A percentile compares a stretch with the other conserved stretches of the same genome.
Conservation (phyloP, 1,140 invertebrate species). For the Ips nitidus region DNA sequence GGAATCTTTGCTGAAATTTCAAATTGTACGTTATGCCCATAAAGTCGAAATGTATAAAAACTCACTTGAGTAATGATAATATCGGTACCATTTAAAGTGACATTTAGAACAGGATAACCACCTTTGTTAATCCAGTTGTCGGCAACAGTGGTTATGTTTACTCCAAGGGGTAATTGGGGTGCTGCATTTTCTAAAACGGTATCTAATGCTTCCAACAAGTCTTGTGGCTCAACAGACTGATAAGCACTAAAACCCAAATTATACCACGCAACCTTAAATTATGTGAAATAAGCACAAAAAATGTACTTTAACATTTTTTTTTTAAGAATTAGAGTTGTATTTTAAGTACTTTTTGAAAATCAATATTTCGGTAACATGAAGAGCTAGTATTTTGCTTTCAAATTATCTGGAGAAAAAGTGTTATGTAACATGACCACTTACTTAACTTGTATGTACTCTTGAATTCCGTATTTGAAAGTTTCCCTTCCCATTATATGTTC, state of each 20-base stretch:
- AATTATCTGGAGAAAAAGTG: neutral
- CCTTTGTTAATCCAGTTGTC: constrained; percentile 18
- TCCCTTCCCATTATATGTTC: constrained; percentile 65
- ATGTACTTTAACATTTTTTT: no score
- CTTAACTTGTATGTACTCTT: constrained; percentile 56
- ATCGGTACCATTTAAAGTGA: neutral
- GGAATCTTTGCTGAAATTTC: constrained; percentile 14
- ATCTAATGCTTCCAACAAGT: constrained; percentile 16
- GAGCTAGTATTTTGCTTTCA: neutral
- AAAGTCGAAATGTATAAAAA: neutral
- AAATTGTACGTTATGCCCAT: neutral
- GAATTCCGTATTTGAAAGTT: constrained; percentile 63
- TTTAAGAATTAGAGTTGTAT: no score
- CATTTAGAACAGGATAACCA: constrained; percentile 15
- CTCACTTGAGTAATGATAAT: constrained; percentile 5
- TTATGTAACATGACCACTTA: constrained; percentile 44
- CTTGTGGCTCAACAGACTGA: constrained; percentile 2
- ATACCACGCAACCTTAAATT: no score
- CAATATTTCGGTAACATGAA: no score
- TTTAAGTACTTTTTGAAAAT: no score
- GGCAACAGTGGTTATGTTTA: constrained; percentile 6
- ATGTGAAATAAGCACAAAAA: no score
- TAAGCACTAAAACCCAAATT: constrained; percentile 4
- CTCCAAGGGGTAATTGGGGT: constrained; percentile 2
- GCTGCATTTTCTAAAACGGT: neutral